These are phyloP conservation scores for Eidolon dupreanum DNA, from an alignment of 2,797 vertebrate genomes.

Conservation along the genomic window DNA sequence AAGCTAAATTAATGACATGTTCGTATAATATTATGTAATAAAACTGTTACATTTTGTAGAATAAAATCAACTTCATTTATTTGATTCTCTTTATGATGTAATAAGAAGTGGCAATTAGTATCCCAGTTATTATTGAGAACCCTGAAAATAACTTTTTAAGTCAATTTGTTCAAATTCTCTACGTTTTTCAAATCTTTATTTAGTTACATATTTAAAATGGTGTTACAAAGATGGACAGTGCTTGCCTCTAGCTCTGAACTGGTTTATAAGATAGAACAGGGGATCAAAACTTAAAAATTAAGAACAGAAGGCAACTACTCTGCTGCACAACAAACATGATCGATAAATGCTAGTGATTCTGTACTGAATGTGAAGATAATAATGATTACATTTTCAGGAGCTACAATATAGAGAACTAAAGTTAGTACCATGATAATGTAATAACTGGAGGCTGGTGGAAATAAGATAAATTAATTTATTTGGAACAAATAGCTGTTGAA, in stretches of 20 bases:
- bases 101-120: neutral
- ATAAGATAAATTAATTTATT: neutral
- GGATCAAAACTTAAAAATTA: neutral
- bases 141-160: neutral
- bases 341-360: neutral
- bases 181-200: neutral
- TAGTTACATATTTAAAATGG: neutral
- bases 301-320: neutral
- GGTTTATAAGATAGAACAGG: neutral
- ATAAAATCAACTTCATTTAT: neutral
- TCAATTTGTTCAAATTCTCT: neutral
- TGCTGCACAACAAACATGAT: neutral
- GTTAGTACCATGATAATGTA: neutral
- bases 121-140: neutral
- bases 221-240: neutral
- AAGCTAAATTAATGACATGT: neutral
- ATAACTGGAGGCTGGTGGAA: neutral
- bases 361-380: neutral
- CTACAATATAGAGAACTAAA: neutral
- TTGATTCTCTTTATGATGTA: neutral
- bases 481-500: neutral
- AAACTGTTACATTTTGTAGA: neutral
- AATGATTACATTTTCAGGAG: neutral
- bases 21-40: neutral
- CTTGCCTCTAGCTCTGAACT: neutral